Base-by-base conservation (phyloP, 1,140 invertebrate species). In the Sycobia sp. region DNA sequence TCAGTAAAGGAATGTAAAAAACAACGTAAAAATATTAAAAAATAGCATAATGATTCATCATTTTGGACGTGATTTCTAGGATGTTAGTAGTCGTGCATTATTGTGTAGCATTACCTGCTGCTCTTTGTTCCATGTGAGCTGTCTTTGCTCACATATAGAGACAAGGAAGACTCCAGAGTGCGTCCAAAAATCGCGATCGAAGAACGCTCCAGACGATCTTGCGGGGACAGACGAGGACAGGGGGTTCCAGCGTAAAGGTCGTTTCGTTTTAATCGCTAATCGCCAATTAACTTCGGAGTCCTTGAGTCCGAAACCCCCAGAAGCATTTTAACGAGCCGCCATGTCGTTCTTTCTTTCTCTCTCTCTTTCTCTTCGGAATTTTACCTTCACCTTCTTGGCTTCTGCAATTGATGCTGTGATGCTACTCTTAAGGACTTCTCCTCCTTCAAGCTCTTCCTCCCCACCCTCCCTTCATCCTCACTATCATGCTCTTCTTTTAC, bases 311-410 rank as follows among this genome's bases (percentile, higher is more conserved):
- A 81, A 82, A 80, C 71, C 72, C 77, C 73, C 79, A 78, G 75
- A 82, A 82, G 76, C 78, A 81, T 81, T 82, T 82, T 82, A 82
- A 82, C 79, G 80, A 82, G 79, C 78, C 77, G 77, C 77, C 72
- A 73, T 79, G 80, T 80, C 77, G 77, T n/a, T n/a, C n/a, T n/a
- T n/a, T n/a, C n/a, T n/a, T n/a, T n/a, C n/a, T n/a, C n/a, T n/a
- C n/a, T n/a, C n/a, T n/a, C n/a, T n/a, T 70, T 72, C 25, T 72
- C 64, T 60, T 74, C 69, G 80, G 80, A 82, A 82, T 82, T 80
- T 80, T 64, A 78, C 76, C 80, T 80, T 62, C 74, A 73, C 58
- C 66, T 66, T 49, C 66, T 56, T 58, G 32, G 67, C 57, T 62
- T 41, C 67, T 56, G 23, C 53, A 11, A 14, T 13, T 46, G 59